Conservation (phyloP, 2,888 invertebrate species). For the Coelopa pilipes region DNA sequence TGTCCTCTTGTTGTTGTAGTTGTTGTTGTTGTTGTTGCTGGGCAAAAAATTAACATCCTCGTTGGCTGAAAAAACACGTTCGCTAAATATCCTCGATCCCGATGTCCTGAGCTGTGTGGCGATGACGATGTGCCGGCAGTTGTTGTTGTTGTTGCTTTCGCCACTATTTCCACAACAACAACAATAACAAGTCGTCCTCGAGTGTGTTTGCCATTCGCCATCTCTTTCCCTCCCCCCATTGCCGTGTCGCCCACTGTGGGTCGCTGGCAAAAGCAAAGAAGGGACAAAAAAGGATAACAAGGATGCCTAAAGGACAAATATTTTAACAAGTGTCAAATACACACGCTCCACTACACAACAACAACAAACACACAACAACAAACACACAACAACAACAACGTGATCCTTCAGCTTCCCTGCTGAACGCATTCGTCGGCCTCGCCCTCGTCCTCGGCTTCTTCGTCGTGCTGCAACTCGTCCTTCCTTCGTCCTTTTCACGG, state of each 20-base stretch:
- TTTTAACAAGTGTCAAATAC: slow-evolving; percentile 69
- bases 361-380: slow-evolving; percentile 42
- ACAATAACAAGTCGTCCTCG: too few species aligned
- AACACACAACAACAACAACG: too few species aligned
- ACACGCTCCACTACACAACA: slow-evolving; percentile 60
- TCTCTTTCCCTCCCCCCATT: background rate
- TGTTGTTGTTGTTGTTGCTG: too few species aligned
- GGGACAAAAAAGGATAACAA: slow-evolving; percentile 46
- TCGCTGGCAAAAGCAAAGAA: slow-evolving; percentile 5
- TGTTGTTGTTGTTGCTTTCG: too few species aligned
- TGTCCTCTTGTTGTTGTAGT: too few species aligned
- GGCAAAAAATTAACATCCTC: slow-evolving; percentile 61
- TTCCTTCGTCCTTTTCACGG: too few species aligned
- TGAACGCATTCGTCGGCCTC: slow-evolving; percentile 1
- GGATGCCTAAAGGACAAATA: slow-evolving; percentile 63
- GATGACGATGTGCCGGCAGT: slow-evolving; percentile 16
- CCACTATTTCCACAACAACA: too few species aligned
- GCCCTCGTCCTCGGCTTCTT: background rate
- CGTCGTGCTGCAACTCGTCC: too few species aligned
- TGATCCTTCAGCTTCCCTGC: too few species aligned
- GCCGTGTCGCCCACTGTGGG: slow-evolving; percentile 38
- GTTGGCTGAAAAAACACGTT: slow-evolving; percentile 62
- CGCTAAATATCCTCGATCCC: slow-evolving; percentile 56
- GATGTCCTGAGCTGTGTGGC: slow-evolving; percentile 38
- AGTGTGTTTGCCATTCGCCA: too few species aligned